These are phyloP conservation scores for Rugalucina vietnamica DNA, from an alignment of 2,888 invertebrate species.

Conservation along the genomic window DNA sequence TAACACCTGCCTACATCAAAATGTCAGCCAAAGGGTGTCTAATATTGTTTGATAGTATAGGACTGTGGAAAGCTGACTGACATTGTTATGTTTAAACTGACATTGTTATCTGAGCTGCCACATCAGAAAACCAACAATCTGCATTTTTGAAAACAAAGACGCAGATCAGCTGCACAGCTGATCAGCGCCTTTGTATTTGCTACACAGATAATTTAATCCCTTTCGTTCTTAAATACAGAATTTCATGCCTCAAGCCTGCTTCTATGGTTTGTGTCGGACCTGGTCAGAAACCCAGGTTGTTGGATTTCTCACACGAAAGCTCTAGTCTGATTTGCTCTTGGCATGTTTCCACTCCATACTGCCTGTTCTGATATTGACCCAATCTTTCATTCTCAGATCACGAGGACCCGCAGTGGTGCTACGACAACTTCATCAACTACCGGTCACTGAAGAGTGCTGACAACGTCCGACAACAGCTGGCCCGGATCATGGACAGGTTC, in stretches of 20 bases:
- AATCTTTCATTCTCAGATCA: constrained; percentile 88
- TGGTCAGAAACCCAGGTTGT: background rate
- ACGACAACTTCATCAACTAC: constrained; percentile 99
- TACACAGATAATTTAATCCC: no score
- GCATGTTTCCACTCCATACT: no score
- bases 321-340: no score
- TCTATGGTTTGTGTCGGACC: background rate
- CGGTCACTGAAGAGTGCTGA: constrained; percentile 99
- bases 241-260: no score
- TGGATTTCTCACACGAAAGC: no score
- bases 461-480: constrained; percentile 98
- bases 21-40: background rate
- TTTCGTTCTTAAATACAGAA: no score
- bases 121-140: no score
- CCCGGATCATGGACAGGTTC: constrained; percentile 99
- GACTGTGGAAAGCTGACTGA: background rate
- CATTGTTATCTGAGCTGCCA: no score
- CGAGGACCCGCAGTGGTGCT: constrained; percentile 99
- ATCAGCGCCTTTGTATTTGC: no score
- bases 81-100: no score
- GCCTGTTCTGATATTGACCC: background rate
- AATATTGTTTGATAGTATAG: background rate
- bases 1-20: background rate
- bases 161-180: no score
- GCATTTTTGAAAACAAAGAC: no score